Conservation (phyloP, 1,140 invertebrate species). For the Drosophila littoralis region DNA sequence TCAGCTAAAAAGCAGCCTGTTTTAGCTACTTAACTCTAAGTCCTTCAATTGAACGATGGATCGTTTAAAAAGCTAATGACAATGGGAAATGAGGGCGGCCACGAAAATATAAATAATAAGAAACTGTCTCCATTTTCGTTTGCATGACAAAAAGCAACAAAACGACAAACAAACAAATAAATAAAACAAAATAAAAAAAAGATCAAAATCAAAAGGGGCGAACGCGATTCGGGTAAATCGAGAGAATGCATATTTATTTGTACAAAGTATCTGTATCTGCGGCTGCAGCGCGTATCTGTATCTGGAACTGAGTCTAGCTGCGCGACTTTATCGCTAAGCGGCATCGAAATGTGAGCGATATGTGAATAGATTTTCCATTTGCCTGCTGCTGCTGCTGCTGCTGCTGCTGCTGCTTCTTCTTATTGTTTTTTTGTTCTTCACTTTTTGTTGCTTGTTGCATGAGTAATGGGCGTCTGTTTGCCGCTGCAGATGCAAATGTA, state of each 20-base stretch:
- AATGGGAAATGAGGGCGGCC: constrained; percentile 4
- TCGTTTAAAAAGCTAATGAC: constrained; percentile 28
- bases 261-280: constrained; percentile 62
- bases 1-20: too few relatives aligned
- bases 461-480: constrained; percentile 62
- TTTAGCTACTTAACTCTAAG: too few relatives aligned
- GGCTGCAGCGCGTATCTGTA: constrained; percentile 7
- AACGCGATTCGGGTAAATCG: constrained; percentile 42
- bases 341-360: constrained; percentile 77
- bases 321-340: constrained; percentile 62
- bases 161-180: constrained; percentile 47
- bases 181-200: constrained; percentile 35
- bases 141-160: constrained; percentile 54
- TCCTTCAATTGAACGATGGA: background rate
- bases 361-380: constrained; percentile 64
- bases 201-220: constrained; percentile 5
- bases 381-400: constrained; percentile 8
- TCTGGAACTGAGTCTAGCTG: constrained; percentile 39
- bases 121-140: constrained; percentile 64
- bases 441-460: constrained; percentile 61
- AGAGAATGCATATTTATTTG: constrained; percentile 79
- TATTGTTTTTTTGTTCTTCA: constrained; percentile 17
- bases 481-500: constrained; percentile 73
- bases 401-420: background rate
- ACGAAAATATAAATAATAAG: constrained; percentile 9